phyloP scores from a whole-genome alignment of 2,888 invertebrate species.

The Slavum lentiscoides region DNA sequence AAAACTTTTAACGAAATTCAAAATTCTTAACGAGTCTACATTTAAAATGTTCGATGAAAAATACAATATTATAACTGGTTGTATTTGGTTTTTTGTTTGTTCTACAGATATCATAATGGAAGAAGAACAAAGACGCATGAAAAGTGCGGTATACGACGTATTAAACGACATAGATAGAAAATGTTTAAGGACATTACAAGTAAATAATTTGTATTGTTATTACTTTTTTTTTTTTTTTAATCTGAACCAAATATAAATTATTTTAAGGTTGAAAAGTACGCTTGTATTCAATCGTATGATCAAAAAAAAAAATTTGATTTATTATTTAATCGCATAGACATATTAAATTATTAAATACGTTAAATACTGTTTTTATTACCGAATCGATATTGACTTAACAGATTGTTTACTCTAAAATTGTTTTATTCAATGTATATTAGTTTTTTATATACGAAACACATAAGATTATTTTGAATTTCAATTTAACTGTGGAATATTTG shows the following conservation, averaged over 20 bases:
- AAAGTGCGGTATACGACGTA: slow-evolving; percentile 26
- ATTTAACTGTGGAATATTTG: no score
- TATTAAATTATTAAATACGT: no score
- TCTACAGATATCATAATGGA: slow-evolving; percentile 21
- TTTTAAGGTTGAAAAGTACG: not conserved
- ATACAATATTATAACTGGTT: not conserved
- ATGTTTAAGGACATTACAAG: slow-evolving; percentile 45
- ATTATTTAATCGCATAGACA: no score
- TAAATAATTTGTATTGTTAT: slow-evolving; percentile 13
- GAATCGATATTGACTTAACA: no score
- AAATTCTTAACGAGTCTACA: not conserved
- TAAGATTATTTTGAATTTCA: no score
- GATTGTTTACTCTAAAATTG: no score
- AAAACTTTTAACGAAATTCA: not conserved
- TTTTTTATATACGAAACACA: no score
- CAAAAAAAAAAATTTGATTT: no score
- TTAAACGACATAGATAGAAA: slow-evolving; percentile 32
- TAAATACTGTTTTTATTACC: no score
- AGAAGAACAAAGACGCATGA: slow-evolving; percentile 38
- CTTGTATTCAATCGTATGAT: no score
- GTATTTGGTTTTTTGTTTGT: not conserved
- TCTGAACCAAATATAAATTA: not conserved
- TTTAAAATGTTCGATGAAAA: not conserved
- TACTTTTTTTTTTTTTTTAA: not conserved
- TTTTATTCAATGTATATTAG: no score